Conservation (phyloP, 2,113 vertebrate genomes). For the Paraplagusia blochii region DNA sequence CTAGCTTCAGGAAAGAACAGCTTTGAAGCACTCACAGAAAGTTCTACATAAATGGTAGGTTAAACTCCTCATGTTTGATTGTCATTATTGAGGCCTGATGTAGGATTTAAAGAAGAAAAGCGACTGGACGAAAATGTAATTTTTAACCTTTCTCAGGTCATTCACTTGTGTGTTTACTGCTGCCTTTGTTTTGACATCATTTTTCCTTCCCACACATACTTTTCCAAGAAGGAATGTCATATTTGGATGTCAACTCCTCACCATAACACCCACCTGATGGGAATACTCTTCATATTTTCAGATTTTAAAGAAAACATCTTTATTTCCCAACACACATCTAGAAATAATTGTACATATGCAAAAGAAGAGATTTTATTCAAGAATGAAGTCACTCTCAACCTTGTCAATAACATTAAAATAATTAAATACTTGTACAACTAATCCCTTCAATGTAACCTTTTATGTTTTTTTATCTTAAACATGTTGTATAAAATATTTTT, state of each 20-base stretch:
- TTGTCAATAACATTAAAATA: no score
- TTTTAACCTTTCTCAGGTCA: conserved; percentile 30
- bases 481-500: background rate
- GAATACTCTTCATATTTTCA: background rate
- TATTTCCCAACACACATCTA: conserved; percentile 22
- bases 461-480: no score
- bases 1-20: background rate
- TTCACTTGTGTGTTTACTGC: conserved; percentile 13
- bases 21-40: no score
- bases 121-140: background rate
- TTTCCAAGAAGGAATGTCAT: conserved; percentile 62
- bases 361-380: no score
- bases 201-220: conserved; percentile 41
- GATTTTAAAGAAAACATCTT: conserved; percentile 32
- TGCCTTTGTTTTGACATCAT: conserved; percentile 21
- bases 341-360: no score
- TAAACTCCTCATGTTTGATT: background rate
- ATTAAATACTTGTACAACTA: no score
- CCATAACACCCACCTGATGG: conserved; percentile 34
- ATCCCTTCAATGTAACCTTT: no score
- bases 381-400: no score
- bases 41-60: conserved; percentile 16
- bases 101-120: background rate
- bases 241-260: conserved; percentile 60
- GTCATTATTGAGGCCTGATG: background rate